phyloP scores from a whole-genome alignment of 2,113 vertebrate genomes.

The Anthoscopus minutus region DNA sequence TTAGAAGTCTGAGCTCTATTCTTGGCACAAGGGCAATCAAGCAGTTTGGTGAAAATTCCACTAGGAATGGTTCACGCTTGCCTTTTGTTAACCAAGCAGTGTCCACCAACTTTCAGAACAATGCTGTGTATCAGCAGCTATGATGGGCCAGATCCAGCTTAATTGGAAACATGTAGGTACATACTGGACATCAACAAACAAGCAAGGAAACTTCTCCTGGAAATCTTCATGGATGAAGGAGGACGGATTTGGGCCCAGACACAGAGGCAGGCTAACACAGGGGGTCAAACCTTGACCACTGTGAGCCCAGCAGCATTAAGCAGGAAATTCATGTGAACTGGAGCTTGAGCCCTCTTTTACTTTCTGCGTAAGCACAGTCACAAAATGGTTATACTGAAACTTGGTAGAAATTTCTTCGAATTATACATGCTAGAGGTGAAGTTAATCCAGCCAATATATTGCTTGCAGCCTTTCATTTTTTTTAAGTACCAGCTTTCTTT shows the following conservation, averaged over 20 bases:
- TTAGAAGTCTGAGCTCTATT: no score
- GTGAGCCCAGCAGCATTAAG: not conserved
- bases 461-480: constrained; percentile 39
- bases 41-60: not conserved
- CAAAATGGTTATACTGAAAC: not conserved
- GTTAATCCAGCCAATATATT: constrained; percentile 30
- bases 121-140: not conserved
- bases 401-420: not conserved
- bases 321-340: not conserved
- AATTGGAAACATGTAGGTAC: not conserved
- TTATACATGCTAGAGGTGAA: not conserved
- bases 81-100: not conserved
- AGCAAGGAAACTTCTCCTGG: not conserved
- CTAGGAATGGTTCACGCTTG: not conserved
- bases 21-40: not conserved
- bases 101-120: not conserved
- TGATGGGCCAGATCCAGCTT: not conserved
- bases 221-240: not conserved
- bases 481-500: constrained; percentile 11
- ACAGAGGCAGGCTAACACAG: not conserved
- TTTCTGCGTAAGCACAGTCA: not conserved
- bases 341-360: not conserved
- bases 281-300: not conserved
- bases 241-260: not conserved
- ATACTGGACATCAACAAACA: not conserved